Evolutionary conservation across 2,797 vertebrate genomes (phyloP).

Genomic region (Darevskia mixta): DNA sequence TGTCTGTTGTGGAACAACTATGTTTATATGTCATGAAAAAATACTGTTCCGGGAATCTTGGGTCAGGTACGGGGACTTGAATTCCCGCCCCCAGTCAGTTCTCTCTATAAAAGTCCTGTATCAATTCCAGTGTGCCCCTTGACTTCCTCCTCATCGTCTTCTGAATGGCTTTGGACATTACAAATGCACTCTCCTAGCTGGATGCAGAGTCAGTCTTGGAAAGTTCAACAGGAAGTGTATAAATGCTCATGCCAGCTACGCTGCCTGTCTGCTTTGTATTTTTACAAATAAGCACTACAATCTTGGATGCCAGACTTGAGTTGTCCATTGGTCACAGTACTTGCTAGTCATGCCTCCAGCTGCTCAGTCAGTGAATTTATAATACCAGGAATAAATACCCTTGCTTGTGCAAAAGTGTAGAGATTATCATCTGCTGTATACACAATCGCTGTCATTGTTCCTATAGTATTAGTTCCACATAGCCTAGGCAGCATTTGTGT

Average conservation of each 20-base stretch:
- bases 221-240: background rate
- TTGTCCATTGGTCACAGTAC: background rate
- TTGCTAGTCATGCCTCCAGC: background rate
- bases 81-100: constrained; percentile 30
- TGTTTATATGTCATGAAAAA: background rate
- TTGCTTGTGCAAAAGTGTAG: background rate
- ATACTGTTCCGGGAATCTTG: background rate
- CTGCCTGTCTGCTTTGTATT: background rate
- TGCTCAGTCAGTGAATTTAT: background rate
- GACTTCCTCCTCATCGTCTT: constrained; percentile 8
- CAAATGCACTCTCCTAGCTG: background rate
- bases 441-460: background rate
- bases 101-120: accelerated
- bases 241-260: background rate
- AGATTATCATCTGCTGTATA: background rate
- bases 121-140: background rate
- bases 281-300: background rate
- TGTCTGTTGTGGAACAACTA: background rate
- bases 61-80: too few species aligned
- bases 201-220: background rate
- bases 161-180: constrained; percentile 20
- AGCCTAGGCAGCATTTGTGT: background rate
- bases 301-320: background rate
- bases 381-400: background rate
- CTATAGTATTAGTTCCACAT: background rate